Evolutionary conservation across 2,888 invertebrate genomes (phyloP), one percentile per base, ranked within the genome.

Genomic region (Ichneumoninae sp.): DNA sequence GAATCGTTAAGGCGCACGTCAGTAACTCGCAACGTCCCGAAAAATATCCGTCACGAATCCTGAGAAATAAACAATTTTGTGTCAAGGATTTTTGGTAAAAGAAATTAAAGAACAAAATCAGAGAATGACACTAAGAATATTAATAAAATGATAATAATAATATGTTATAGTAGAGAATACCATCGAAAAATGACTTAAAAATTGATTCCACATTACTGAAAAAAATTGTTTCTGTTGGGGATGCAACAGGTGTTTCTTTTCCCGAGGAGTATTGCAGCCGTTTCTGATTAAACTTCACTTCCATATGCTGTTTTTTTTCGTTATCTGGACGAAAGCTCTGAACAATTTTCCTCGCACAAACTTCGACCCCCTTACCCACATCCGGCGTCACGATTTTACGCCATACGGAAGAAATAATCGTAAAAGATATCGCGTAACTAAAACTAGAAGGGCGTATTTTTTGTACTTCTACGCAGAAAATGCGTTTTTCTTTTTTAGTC

Each of bases 231-330:
- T 22, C 10, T 1, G 52, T 52, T 19, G 22, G 22, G 10, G 16
- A 44, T 57, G 22, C 22, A 57, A 57, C 57, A 57, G 57, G 57
- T 22, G 57, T 57, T 26, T 57, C 57, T 26, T 26, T 44, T 26
- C 57, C 1, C 26, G 26, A 22, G 26, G 5, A 57, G 26, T 57
- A 57, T 22, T 57, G 22, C 19, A 13, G 5, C 3, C 0, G 8
- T 19, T 22, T 54, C 22, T 54, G 19, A 57, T 10, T 26, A 10
- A 26, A 57, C 13, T 13, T 13, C 13, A 57, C 8, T 52, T 52
- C 16, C 16, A 50, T 16, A 50, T 54, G 54, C 22, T 1, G 22
- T 2, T 3, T 8, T 19, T 54, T 54, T 54, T 54, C 6, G n/a
- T 69, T 69, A 30, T 52, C 22, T 22, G 22, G 22, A 22, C n/a